Evolutionary conservation across 2,888 invertebrate genomes (phyloP).

Genomic region (Plebejus anna): DNA sequence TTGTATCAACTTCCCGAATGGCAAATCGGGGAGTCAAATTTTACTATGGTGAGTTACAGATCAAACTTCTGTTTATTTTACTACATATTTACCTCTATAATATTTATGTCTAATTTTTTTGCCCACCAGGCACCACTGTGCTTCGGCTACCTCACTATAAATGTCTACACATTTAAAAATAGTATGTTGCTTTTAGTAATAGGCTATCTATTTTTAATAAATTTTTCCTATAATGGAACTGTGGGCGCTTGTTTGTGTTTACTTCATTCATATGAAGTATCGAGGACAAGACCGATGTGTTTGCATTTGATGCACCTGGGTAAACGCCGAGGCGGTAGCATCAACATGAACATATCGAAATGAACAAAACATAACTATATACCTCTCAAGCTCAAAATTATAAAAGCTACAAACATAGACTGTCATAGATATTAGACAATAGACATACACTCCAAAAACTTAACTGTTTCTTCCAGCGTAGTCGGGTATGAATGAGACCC

Average conservation of each 20-base stretch:
- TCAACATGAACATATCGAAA: not conserved
- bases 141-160: too few species aligned
- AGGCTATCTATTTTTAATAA: not conserved
- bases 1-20: slow-evolving; percentile 39
- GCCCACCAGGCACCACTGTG: too few species aligned
- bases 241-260: not conserved
- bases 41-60: slow-evolving; percentile 35
- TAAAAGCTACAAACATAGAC: too few species aligned
- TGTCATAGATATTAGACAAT: too few species aligned
- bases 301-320: slow-evolving; percentile 3
- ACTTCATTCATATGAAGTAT: slow-evolving; percentile 1
- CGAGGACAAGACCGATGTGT: not conserved
- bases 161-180: not conserved
- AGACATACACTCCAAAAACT: too few species aligned
- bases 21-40: slow-evolving; percentile 37
- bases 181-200: not conserved
- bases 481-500: too few species aligned
- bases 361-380: too few species aligned
- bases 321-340: not conserved
- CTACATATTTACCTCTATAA: not conserved
- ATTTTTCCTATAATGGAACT: slow-evolving; percentile 9
- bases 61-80: not conserved
- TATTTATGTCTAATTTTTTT: not conserved
- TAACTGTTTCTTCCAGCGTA: too few species aligned
- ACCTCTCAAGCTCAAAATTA: too few species aligned